phyloP scores from a whole-genome alignment of 2,113 vertebrate genomes.

The Colius striatus region DNA sequence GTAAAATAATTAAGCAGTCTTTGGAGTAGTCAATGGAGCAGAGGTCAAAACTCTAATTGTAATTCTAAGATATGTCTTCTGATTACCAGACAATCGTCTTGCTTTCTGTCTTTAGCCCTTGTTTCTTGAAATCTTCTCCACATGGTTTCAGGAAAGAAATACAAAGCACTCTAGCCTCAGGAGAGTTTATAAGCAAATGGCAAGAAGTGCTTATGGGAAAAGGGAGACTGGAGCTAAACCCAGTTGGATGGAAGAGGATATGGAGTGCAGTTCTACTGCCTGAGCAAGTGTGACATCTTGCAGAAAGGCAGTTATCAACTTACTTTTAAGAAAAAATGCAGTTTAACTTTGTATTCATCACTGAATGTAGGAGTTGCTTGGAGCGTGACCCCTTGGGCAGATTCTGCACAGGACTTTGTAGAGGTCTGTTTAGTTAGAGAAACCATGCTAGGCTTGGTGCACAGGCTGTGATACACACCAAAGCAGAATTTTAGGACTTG shows the following conservation, averaged over 20 bases:
- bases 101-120: not conserved
- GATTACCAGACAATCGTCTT: not conserved
- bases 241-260: not conserved
- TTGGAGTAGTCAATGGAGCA: no score
- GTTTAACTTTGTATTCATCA: not conserved
- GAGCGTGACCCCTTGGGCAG: fast-evolving
- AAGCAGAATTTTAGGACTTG: not conserved
- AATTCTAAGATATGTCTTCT: not conserved
- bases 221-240: not conserved
- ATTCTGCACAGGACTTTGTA: not conserved
- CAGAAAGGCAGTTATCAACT: not conserved
- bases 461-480: not conserved
- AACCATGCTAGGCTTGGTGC: not conserved
- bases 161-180: not conserved
- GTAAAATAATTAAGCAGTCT: not conserved
- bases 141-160: not conserved
- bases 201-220: not conserved
- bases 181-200: not conserved
- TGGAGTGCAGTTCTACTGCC: not conserved
- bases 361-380: not conserved
- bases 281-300: not conserved
- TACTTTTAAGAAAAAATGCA: not conserved
- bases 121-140: not conserved
- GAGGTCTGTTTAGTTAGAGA: not conserved
- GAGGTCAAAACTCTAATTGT: not conserved